Evolutionary conservation across 2,113 vertebrate species (phyloP).

Genomic region (Notothenia coriiceps): DNA sequence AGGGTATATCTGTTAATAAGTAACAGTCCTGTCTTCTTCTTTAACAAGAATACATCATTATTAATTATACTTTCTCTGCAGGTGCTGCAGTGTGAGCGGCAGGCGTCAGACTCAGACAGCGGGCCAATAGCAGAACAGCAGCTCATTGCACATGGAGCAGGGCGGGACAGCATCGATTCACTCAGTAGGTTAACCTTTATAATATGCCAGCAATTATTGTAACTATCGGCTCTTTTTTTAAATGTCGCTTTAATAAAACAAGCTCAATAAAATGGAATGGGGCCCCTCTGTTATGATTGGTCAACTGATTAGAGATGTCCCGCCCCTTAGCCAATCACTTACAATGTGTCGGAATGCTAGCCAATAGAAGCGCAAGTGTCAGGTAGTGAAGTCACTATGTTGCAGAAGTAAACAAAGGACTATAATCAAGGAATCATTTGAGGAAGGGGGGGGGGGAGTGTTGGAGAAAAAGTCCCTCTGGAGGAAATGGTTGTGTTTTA

Average conservation of each 20-base stretch:
- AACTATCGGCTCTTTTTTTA: background rate
- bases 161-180: slow-evolving; percentile 65
- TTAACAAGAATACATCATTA: background rate
- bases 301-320: no score
- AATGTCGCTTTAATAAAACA: background rate
- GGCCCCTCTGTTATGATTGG: no score
- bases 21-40: background rate
- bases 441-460: no score
- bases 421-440: no score
- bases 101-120: slow-evolving; percentile 78
- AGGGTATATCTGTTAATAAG: background rate
- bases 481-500: background rate
- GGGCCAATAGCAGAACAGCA: slow-evolving; percentile 68
- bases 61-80: slow-evolving; percentile 7
- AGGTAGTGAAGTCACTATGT: no score
- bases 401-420: no score
- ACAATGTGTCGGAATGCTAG: no score
- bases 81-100: slow-evolving; percentile 72
- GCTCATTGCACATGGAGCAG: slow-evolving; percentile 38
- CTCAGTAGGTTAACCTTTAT: slow-evolving; percentile 62
- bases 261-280: no score
- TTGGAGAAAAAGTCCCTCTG: no score
- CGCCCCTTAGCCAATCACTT: no score
- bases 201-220: background rate
- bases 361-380: no score